phyloP scores from a whole-genome alignment of 2,113 vertebrate species.

The Aleadryas rufinucha region DNA sequence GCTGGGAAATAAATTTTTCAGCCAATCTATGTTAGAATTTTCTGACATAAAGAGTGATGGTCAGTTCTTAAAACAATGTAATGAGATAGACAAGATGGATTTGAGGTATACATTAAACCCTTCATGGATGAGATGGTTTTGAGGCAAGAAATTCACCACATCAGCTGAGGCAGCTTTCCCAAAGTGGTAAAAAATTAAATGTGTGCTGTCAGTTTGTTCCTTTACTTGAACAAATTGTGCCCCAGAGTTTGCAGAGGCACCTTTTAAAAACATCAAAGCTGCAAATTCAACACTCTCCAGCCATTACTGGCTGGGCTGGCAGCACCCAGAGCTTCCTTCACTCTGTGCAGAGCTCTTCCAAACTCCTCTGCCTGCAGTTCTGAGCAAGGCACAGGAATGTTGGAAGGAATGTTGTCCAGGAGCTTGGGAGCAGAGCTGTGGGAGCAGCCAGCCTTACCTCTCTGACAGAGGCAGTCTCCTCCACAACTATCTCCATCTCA shows the following conservation, averaged over 20 bases:
- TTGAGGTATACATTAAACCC: neutral
- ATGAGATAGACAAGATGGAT: neutral
- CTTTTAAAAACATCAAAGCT: neutral
- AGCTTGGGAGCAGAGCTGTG: neutral
- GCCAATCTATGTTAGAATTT: neutral
- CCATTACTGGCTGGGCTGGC: accelerated
- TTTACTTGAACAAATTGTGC: neutral
- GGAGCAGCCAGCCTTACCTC: constrained; percentile 73
- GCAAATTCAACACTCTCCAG: neutral
- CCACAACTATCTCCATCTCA: constrained; percentile 87
- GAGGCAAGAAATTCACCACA: neutral
- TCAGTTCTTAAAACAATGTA: neutral
- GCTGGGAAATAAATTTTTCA: neutral
- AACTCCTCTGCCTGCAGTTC: neutral
- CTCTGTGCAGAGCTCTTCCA: neutral
- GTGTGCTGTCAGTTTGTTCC: neutral
- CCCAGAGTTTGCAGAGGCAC: neutral
- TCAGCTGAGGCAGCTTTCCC: neutral
- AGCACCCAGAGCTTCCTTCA: neutral
- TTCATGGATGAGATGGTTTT: neutral
- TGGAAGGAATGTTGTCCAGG: neutral
- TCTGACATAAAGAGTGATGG: neutral
- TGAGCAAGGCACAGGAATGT: accelerated
- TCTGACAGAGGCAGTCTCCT: constrained; percentile 79
- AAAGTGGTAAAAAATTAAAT: neutral